Base-by-base conservation (phyloP, 2,113 vertebrate genomes). In the Microcebus ravelobensis region DNA sequence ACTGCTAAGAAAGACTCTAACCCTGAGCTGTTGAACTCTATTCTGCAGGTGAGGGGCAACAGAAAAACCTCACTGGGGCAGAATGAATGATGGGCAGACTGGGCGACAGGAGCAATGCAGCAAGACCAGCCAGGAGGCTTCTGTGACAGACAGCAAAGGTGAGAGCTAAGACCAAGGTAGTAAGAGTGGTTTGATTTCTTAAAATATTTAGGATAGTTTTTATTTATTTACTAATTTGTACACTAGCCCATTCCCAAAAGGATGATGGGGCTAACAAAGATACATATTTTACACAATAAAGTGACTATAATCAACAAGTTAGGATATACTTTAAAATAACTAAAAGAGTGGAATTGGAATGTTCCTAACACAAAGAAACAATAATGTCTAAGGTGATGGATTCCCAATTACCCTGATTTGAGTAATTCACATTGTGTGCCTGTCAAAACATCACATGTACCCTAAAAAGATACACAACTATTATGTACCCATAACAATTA, bases 131-230 rank as follows among this genome's bases (percentile, higher is more conserved):
- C 20, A 52, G 45, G 45, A 29, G 82, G 61, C 57, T 67, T 68
- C 50, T 27, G 25, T 14, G 18, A n/a, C 23, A 29, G 15, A 25
- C 14, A 71, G 52, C 36, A 36, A 61, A 34, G 52, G 12, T 42
- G 34, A 87, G 18, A 50, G 67, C 86, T 59, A 50, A 52, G 45
- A 67, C n/a, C 29, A 1, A 76, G 21, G 27, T 59, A 34, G 20
- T 9, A 85, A 85, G 92, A 52, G 10, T n/a, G 4, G 23, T 10
- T 2, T 3, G 7, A 29, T 59, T 85, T 81, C 84, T 85, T 61
- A 97, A 87, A 91, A 84, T 92, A 65, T 65, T 80, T 73, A 85
- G 71, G 36, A 57, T 6, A 70, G 25, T 34, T 92, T 13, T 50
- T 63, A 39, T 11, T 27, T 45, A 88, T 39, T 39, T 87, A 31